Conservation (phyloP, 2,797 vertebrate genomes). For the Schizothorax lantsangensis region DNA sequence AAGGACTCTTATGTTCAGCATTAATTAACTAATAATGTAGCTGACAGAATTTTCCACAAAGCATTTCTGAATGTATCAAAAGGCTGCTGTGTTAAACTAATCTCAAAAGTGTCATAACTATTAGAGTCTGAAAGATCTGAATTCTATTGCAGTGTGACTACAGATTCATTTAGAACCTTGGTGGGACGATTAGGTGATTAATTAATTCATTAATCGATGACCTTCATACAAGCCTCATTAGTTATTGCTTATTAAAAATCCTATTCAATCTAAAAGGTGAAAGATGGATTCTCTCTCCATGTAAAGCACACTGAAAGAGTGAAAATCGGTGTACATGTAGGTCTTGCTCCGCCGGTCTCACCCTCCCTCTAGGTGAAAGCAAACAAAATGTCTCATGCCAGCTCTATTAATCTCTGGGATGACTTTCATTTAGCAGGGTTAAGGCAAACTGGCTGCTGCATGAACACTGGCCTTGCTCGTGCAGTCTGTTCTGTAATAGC, state of each 20-base stretch:
- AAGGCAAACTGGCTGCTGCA: slow-evolving; percentile 59
- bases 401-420: slow-evolving; percentile 48
- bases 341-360: slow-evolving; percentile 3
- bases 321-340: slow-evolving; percentile 16
- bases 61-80: background rate
- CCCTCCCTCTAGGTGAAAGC: slow-evolving; percentile 42
- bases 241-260: slow-evolving; percentile 30
- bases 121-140: background rate
- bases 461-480: slow-evolving; percentile 54
- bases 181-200: slow-evolving; percentile 18
- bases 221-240: slow-evolving; percentile 27
- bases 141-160: background rate
- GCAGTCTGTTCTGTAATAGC: slow-evolving; percentile 60
- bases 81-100: slow-evolving; percentile 9
- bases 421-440: slow-evolving; percentile 52
- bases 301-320: background rate
- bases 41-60: background rate
- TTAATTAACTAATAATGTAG: slow-evolving; percentile 18
- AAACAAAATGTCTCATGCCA: slow-evolving; percentile 48
- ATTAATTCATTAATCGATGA: slow-evolving; percentile 24
- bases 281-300: background rate
- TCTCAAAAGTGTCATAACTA: background rate
- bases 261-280: slow-evolving; percentile 5
- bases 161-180: slow-evolving; percentile 4
- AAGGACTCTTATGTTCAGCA: slow-evolving; percentile 22